Evolutionary conservation across 23 tunicate species (phyloP).

Genomic region (Styela clava): DNA sequence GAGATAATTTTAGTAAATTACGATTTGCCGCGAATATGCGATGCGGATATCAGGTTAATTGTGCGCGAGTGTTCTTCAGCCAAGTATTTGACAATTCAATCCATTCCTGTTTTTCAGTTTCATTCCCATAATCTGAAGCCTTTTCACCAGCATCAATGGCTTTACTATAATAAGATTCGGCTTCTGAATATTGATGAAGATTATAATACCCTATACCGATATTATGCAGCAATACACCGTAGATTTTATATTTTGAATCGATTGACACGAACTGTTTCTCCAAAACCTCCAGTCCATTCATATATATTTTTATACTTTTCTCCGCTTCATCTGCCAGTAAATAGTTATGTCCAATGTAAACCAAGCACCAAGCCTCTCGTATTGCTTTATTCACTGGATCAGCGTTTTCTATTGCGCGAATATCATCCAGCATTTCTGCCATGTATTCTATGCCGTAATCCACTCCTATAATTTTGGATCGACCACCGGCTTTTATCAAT

Average conservation of each 20-base stretch:
- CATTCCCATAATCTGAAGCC: neutral
- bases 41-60: too few relatives aligned
- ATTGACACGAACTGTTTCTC: neutral
- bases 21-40: too few relatives aligned
- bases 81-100: neutral
- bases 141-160: neutral
- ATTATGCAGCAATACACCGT: conserved; percentile 8
- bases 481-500: neutral
- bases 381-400: neutral
- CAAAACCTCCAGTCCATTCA: neutral
- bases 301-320: neutral
- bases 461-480: neutral
- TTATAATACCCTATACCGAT: neutral
- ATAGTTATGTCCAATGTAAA: neutral
- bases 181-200: neutral
- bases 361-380: neutral
- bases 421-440: neutral
- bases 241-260: neutral
- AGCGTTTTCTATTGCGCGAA: neutral
- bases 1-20: too few relatives aligned
- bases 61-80: neutral
- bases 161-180: neutral
- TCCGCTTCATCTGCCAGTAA: neutral
- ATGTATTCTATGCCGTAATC: neutral
- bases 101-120: neutral